Conservation (phyloP, 2,888 invertebrate species). For the Mesorhabditis spiculigera region DNA sequence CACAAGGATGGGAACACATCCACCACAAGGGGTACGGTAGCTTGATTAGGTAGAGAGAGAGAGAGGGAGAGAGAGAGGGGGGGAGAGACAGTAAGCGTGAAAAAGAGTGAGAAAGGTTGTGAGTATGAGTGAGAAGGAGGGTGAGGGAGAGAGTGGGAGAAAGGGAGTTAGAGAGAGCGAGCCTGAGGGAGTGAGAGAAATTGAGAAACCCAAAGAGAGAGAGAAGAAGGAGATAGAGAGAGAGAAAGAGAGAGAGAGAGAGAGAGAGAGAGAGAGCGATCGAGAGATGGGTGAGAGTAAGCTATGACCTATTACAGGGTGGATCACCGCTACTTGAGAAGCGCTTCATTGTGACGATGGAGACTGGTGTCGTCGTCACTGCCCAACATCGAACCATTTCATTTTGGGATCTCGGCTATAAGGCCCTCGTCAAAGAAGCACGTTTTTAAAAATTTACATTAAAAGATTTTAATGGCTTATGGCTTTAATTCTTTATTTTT, state of each 20-base stretch:
- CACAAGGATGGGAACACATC: slow-evolving; percentile 15
- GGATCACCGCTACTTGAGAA: slow-evolving; percentile 7
- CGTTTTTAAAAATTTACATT: background rate
- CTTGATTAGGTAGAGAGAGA: background rate
- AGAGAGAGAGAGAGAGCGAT: no score
- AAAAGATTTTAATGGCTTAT: no score
- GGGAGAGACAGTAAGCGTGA: slow-evolving; percentile 8
- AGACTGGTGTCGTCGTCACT: slow-evolving; percentile 35
- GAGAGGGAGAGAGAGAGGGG: no score
- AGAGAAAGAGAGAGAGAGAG: no score
- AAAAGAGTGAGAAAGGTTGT: slow-evolving; percentile 4
- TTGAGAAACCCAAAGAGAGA: no score
- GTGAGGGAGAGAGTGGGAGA: background rate
- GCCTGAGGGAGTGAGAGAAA: no score
- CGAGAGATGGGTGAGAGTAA: no score
- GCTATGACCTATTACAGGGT: no score
- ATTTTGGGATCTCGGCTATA: slow-evolving; percentile 46
- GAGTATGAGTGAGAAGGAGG: background rate
- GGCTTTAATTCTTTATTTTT: no score
- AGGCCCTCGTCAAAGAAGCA: slow-evolving; percentile 39
- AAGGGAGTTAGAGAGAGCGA: no score
- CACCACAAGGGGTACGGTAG: background rate
- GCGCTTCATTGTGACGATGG: slow-evolving; percentile 30
- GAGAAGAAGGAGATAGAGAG: no score
- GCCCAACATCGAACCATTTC: slow-evolving; percentile 32